phyloP scores from a whole-genome alignment of 2,113 vertebrate genomes.

The Clarias batrachus region DNA sequence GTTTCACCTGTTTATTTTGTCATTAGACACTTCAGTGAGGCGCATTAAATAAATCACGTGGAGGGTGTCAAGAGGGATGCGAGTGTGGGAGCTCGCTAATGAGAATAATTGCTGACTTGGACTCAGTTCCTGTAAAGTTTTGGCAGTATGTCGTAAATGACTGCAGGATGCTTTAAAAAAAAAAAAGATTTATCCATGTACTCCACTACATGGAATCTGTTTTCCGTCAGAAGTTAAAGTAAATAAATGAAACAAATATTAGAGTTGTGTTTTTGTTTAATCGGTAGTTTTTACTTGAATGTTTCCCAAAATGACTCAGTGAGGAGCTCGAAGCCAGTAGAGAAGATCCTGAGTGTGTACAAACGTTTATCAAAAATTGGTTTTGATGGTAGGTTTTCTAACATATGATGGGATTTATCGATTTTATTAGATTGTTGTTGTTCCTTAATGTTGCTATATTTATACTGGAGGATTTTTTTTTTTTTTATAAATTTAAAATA shows the following conservation, averaged over 20 bases:
- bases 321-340: not conserved
- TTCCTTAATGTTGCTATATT: not conserved
- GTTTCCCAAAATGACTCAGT: not conserved
- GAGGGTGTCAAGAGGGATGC: not conserved
- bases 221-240: not conserved
- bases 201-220: not conserved
- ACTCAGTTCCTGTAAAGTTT: not conserved
- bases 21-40: not conserved
- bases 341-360: not conserved
- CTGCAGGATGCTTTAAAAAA: not conserved
- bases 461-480: not conserved
- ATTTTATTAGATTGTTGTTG: not conserved
- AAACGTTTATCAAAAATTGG: not conserved
- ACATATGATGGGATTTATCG: not conserved
- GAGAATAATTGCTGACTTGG: not conserved
- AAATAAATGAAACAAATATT: not conserved
- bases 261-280: not conserved
- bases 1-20: not conserved
- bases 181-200: not conserved
- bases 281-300: not conserved
- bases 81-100: not conserved
- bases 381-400: too few relatives aligned
- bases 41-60: not conserved
- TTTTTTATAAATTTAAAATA: not conserved
- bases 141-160: not conserved